A percentile compares a stretch with the other conserved stretches of the same genome.
phyloP scores from a whole-genome alignment of 92 coral and sea anemone genomes.

The Epizoanthus rinbou region DNA sequence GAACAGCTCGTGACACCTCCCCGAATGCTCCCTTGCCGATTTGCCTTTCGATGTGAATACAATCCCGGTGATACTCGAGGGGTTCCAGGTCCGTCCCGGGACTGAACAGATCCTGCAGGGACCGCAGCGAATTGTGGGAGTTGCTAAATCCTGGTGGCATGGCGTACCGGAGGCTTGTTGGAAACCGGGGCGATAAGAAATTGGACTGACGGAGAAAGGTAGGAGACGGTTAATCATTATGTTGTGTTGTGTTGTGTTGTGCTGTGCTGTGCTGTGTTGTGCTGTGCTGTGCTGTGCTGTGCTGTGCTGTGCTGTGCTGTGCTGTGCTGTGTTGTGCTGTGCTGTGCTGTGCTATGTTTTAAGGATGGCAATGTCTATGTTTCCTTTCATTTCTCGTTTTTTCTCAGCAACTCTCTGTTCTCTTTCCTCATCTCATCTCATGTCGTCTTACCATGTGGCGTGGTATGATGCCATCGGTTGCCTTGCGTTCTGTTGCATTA shows the following conservation, averaged over 20 bases:
- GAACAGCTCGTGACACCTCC: conserved; percentile 38
- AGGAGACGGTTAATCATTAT: background rate
- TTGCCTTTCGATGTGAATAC: conserved; percentile 39
- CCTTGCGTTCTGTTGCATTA: too few relatives aligned
- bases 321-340: too few relatives aligned
- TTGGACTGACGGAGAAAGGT: conserved; percentile 3
- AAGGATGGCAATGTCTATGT: too few relatives aligned
- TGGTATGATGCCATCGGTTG: too few relatives aligned
- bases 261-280: background rate
- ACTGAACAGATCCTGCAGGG: conserved; percentile 38
- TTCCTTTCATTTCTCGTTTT: too few relatives aligned
- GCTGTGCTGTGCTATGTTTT: too few relatives aligned
- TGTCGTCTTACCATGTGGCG: too few relatives aligned
- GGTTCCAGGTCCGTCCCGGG: conserved; percentile 10
- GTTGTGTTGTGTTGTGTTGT: background rate
- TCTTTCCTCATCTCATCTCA: too few relatives aligned
- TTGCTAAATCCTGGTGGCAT: conserved; percentile 34
- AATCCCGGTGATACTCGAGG: conserved; percentile 36
- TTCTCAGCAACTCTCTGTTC: too few relatives aligned
- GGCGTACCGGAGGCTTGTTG: conserved; percentile 31
- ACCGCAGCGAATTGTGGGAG: conserved; percentile 31
- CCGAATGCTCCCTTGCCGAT: conserved; percentile 41
- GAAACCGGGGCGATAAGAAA: conserved; percentile 9
- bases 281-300: too few relatives aligned
- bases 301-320: too few relatives aligned